These are phyloP conservation scores for Hemiscyllium ocellatum DNA, from an alignment of 2,113 vertebrate genomes.

Conservation along the genomic window DNA sequence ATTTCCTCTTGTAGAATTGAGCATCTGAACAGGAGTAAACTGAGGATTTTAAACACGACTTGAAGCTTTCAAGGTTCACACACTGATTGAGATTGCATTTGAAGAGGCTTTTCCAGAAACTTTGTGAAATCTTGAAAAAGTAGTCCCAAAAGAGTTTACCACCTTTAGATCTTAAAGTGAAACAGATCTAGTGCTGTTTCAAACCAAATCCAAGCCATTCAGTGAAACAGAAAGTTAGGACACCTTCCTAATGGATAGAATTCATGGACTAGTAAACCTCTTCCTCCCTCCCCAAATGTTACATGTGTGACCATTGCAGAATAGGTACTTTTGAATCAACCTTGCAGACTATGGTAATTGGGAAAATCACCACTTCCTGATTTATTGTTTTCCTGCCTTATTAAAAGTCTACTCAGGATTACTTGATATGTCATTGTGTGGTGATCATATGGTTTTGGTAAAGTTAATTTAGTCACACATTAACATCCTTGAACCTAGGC, in stretches of 20 bases:
- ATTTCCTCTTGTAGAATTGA: not conserved
- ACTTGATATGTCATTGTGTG: not conserved
- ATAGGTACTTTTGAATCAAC: too few species aligned
- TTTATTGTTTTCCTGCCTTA: not conserved
- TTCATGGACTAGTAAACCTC: too few species aligned
- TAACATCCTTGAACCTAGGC: not conserved
- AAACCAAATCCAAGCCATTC: too few species aligned
- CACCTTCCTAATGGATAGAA: too few species aligned
- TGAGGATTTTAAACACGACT: not conserved
- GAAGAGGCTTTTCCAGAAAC: not conserved
- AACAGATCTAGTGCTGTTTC: too few species aligned
- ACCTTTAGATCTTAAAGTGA: too few species aligned
- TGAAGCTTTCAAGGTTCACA: not conserved
- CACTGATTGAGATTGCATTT: not conserved
- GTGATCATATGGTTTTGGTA: not conserved
- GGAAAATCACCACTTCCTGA: not conserved
- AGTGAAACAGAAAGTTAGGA: too few species aligned
- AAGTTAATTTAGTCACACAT: not conserved
- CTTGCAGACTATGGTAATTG: not conserved
- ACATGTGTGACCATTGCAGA: too few species aligned
- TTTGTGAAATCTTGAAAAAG: not conserved
- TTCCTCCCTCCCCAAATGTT: too few species aligned
- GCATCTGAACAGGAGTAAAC: not conserved
- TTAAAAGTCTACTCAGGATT: not conserved
- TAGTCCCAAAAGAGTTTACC: too few species aligned